Evolutionary conservation across 2,888 invertebrate species (phyloP).

Genomic region (Acronicta psi): DNA sequence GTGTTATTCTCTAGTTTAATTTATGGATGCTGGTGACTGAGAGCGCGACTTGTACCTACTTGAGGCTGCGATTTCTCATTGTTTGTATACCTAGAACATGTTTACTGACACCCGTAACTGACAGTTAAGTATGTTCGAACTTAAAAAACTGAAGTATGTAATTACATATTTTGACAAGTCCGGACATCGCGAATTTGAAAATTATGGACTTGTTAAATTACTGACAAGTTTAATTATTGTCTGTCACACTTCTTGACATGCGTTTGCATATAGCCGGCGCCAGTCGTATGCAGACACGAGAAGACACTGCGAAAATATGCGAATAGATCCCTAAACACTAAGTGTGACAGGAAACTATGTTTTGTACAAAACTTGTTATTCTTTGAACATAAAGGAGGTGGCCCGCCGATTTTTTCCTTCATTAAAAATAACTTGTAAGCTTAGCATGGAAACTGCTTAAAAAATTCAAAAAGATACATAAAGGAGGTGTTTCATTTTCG

Average conservation of each 20-base stretch:
- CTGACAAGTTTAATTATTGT: conserved; percentile 47
- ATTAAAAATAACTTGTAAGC: no score
- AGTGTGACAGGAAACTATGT: no score
- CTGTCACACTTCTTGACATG: conserved; percentile 25
- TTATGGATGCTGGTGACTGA: conserved; percentile 76
- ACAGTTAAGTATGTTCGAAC: conserved; percentile 9
- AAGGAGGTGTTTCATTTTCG: no score
- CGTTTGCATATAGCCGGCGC: conserved; percentile 1
- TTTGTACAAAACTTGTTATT: no score
- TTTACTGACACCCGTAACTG: conserved; percentile 26
- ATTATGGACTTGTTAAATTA: conserved; percentile 20
- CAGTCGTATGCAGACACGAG: not conserved
- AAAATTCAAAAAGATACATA: no score
- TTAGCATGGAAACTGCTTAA: no score
- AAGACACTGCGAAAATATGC: not conserved
- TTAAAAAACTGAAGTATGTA: conserved; percentile 28
- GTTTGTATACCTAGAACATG: conserved; percentile 41
- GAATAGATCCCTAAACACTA: no score
- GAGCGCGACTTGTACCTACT: conserved; percentile 57
- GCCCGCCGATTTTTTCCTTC: no score
- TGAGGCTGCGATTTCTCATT: conserved; percentile 63
- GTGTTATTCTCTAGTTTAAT: conserved; percentile 83
- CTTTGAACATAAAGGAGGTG: no score
- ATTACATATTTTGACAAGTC: conserved; percentile 39
- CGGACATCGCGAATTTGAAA: conserved; percentile 39